Conservation (phyloP, 2,888 invertebrate species). For the Oligia strigilis region DNA sequence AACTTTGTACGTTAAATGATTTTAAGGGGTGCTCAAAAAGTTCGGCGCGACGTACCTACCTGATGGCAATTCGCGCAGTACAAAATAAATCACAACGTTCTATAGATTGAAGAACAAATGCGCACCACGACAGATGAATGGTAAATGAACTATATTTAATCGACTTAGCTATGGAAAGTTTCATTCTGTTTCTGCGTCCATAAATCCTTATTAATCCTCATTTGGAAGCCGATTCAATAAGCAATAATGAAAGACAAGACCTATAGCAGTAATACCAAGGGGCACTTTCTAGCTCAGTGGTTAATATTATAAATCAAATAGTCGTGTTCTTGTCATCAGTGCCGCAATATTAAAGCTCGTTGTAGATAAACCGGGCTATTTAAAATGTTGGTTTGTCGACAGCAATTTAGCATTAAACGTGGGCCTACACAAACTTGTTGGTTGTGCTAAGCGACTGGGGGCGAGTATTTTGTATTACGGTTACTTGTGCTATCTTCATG, state of each 20-base stretch:
- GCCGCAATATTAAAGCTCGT: constrained; percentile 80
- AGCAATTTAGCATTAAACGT: constrained; percentile 70
- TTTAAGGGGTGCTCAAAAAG: constrained; percentile 70
- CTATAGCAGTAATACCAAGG: constrained; percentile 77
- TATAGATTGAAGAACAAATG: constrained; percentile 78
- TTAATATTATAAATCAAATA: constrained; percentile 84
- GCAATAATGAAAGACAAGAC: constrained; percentile 81
- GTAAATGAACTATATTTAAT: constrained; percentile 77
- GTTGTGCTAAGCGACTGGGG: constrained; percentile 68
- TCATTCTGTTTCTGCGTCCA: constrained; percentile 75
- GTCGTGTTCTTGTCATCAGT: constrained; percentile 84
- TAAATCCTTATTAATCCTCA: constrained; percentile 87
- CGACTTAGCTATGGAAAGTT: constrained; percentile 74
- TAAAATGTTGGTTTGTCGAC: constrained; percentile 75
- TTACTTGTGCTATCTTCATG: constrained; percentile 84
- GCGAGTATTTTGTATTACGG: constrained; percentile 80
- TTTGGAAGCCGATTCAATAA: constrained; percentile 84
- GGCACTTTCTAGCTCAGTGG: constrained; percentile 77
- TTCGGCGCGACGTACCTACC: constrained; percentile 28
- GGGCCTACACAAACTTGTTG: constrained; percentile 75
- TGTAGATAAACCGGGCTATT: constrained; percentile 78
- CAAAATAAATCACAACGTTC: constrained; percentile 61
- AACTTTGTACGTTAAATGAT: constrained; percentile 80
- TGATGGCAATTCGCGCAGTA: constrained; percentile 32
- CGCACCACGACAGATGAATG: constrained; percentile 78